Evolutionary conservation across 2,888 invertebrate species (phyloP), one percentile per base, ranked within the genome.

Genomic region (Acanthoscelides obtectus): DNA sequence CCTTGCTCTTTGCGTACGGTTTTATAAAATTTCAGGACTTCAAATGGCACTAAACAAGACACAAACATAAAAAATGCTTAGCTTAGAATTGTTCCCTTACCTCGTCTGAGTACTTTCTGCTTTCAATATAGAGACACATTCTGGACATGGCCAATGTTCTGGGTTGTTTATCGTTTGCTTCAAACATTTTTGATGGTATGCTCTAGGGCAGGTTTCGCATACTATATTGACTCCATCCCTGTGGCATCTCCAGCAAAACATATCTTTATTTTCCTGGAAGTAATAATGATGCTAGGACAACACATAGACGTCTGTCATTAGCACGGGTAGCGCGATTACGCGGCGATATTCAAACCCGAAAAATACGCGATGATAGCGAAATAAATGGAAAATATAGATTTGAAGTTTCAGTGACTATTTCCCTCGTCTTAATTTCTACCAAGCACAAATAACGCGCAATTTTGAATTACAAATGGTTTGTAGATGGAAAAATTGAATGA

Each of bases 161-260:
- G 82, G 87, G 68, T 86, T 84, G 1, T 85, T 82, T 6, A 88
- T 82, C 0, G 87, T 86, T 45, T 86, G 84, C 72, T 86, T 88
- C 12, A 93, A 88, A 85, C 98, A 98, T 82, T 91, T 92, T 19
- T 88, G 87, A 86, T 98, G 98, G 87, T 90, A 97, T 0, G 93
- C 91, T 22, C 97, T 88, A 1, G 94, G 93, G 84, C 98, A 98
- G 21, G 93, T 91, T 27, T 93, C 92, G 84, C 97, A 97, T 6
- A 88, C 86, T 79, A 90, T 85, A 20, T 89, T 89, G 0, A 87
- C 86, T 0, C 88, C 88, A 67, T 92, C 91, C 81, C 92, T 91
- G 81, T 97, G 96, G 81, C 98, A 98, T 75, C 94, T 88, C 97
- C 97, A 98, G 84, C 98, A 98, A 84, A 92, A 97, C 20, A 89